Conservation (phyloP, 2,888 invertebrate species). For the Deilephila porcellus region DNA sequence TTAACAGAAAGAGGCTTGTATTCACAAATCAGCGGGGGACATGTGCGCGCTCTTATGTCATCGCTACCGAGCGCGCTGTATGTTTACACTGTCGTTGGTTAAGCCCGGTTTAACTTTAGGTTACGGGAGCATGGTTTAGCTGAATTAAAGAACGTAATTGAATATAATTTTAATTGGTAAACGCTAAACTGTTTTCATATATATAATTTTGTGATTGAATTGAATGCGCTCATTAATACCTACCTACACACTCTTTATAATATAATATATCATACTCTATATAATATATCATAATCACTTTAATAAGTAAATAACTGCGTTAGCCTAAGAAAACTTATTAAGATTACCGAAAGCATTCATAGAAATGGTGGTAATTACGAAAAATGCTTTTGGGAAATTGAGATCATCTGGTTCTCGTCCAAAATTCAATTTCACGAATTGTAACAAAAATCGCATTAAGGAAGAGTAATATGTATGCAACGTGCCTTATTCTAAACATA, state of each 20-base stretch:
- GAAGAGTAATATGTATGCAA: background rate
- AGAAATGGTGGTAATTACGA: background rate
- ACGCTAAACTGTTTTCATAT: too few relatives aligned
- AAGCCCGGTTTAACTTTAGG: conserved; percentile 39
- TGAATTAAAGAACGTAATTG: too few relatives aligned
- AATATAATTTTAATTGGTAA: too few relatives aligned
- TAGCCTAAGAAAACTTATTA: background rate
- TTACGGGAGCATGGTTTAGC: background rate
- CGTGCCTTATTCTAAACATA: conserved; percentile 7
- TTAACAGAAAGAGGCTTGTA: conserved; percentile 42
- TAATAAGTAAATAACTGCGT: background rate
- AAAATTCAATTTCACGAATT: background rate
- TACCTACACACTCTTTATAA: background rate
- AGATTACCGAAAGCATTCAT: background rate
- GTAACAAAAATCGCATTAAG: background rate
- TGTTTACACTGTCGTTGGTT: conserved; percentile 37
- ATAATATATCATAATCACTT: background rate
- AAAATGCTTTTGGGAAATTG: background rate
- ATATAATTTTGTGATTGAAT: too few relatives aligned
- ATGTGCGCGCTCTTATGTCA: conserved; percentile 59
- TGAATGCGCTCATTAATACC: background rate
- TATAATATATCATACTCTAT: too few relatives aligned
- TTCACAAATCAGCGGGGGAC: conserved; percentile 51
- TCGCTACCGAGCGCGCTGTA: conserved; percentile 34
- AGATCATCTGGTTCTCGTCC: background rate